phyloP scores from a whole-genome alignment of 1,140 invertebrate species.

The Diorhabda carinulata region DNA sequence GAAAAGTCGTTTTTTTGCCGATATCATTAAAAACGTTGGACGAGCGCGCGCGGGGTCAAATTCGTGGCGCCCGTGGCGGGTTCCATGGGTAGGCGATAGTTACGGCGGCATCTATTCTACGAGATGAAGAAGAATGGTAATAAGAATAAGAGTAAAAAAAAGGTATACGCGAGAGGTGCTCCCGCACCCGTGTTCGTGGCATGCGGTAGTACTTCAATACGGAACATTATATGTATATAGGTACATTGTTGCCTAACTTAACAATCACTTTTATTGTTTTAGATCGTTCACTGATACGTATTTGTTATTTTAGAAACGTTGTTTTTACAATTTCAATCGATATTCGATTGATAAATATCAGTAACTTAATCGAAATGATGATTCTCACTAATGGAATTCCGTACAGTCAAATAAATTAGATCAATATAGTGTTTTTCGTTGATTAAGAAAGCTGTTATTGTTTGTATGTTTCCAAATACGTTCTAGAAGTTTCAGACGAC shows the following conservation, averaged over 20 bases:
- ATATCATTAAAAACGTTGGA: neutral
- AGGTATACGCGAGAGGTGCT: conserved; percentile 12
- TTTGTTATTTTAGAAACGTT: too few species aligned
- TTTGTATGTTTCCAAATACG: too few species aligned
- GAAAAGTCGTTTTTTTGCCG: neutral
- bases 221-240: conserved; percentile 7
- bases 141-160: conserved; percentile 9
- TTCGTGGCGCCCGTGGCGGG: conserved; percentile 13
- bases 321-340: too few species aligned
- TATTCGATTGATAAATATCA: too few species aligned
- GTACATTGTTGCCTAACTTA: neutral
- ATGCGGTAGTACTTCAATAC: conserved; percentile 9
- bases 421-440: too few species aligned
- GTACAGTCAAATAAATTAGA: too few species aligned
- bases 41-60: conserved; percentile 14
- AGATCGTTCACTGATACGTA: neutral
- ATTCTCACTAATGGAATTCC: too few species aligned
- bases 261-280: neutral
- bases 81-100: neutral
- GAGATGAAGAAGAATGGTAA: neutral
- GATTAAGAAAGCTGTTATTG: too few species aligned
- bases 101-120: neutral
- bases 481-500: too few species aligned
- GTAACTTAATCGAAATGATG: too few species aligned
- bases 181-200: conserved; percentile 15